phyloP scores from a whole-genome alignment of 2,797 vertebrate species.

The Acanthornis magna region DNA sequence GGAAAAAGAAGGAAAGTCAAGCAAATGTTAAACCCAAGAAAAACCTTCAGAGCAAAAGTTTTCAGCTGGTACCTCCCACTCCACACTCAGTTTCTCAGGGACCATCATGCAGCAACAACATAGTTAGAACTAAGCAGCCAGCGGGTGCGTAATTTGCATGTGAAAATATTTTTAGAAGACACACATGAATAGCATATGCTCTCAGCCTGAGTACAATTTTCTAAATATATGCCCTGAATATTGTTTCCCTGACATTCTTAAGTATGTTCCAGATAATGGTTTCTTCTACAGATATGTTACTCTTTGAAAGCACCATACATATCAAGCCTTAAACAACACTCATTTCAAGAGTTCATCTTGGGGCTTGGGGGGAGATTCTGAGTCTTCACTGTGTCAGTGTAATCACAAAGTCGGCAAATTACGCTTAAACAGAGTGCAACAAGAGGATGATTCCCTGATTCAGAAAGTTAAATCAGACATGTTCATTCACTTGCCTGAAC shows the following conservation, averaged over 20 bases:
- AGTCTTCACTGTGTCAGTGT: not conserved
- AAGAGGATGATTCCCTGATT: not conserved
- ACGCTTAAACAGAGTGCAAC: not conserved
- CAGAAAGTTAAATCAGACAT: not conserved
- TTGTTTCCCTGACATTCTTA: not conserved
- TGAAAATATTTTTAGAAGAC: conserved; percentile 51
- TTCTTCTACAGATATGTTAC: not conserved
- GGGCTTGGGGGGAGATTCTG: not conserved
- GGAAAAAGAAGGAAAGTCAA: not conserved
- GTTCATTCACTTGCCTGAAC: not conserved
- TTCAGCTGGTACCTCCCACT: conserved; percentile 21
- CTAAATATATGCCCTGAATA: not conserved
- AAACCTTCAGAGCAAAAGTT: not conserved
- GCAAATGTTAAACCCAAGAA: not conserved
- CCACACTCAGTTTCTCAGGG: not conserved
- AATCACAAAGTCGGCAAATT: not conserved
- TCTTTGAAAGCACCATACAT: not conserved
- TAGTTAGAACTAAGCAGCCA: conserved; percentile 1
- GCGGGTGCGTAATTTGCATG: not conserved
- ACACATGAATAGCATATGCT: conserved; percentile 30
- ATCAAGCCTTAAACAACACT: not conserved
- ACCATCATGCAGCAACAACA: not conserved
- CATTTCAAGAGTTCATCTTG: not conserved
- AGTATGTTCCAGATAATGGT: not conserved
- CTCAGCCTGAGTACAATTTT: not conserved